Evolutionary conservation across 2,797 vertebrate species (phyloP), one percentile per base, ranked within the genome.

Genomic region (Tamandua tetradactyla): DNA sequence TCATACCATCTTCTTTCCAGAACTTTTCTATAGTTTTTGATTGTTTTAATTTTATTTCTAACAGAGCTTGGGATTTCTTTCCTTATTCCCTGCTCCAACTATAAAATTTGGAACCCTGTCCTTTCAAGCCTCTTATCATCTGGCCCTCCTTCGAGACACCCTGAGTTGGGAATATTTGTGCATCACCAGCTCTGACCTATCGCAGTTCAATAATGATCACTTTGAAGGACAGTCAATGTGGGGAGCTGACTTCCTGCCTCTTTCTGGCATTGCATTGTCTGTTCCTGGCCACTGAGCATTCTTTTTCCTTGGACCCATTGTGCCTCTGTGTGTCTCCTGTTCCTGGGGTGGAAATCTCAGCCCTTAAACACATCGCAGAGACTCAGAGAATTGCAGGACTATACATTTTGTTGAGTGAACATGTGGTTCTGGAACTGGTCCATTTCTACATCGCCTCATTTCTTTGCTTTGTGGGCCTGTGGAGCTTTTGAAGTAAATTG

Each of bases 401-500:
- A 20, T 83, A 91, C 89, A 88, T 61, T 76, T 93, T 72, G 72
- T 90, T 62, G 68, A 87, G 66, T 71, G 87, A 82, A 49, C 95
- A 57, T 61, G 23, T 69, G 90, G 84, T 71, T 94, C 86, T 75
- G 75, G 89, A 94, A 84, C 87, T 25, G 78, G 79, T 78, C 91
- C 25, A 1, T 93, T 61, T 59, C 72, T 78, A n/a, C 42, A 32
- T 55, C 0, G 0, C 75, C 81, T 96, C 75, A 55, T 91, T 83
- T 87, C 76, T 83, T 64, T 75, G 92, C 80, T 89, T 80, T 81
- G 92, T 87, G 68, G 83, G 92, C 90, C 97, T 94, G 83, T 40
- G 0, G 92, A 93, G 94, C 97, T 90, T 94, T 81, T 64, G 88
- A 93, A 93, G 91, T 79, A 89, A 97, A 96, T 89, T 75, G 81